These are phyloP conservation scores for Cabera pusaria DNA, from an alignment of 2,888 invertebrate genomes.

Conservation along the genomic window DNA sequence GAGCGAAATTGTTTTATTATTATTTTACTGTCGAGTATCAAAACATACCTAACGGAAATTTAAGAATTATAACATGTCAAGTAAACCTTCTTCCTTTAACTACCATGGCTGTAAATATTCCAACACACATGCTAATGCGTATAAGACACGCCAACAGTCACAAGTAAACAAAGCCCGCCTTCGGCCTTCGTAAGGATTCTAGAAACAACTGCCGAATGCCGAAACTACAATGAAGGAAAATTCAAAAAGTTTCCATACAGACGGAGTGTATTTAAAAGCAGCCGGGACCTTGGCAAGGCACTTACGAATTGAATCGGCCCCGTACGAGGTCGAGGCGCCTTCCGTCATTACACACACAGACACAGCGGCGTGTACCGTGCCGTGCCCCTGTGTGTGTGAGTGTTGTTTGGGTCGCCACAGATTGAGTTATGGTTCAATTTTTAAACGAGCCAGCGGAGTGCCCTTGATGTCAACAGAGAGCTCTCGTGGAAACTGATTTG, in stretches of 20 bases:
- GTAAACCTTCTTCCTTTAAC: not conserved
- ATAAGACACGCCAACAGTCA: constrained; percentile 9
- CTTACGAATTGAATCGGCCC: constrained; percentile 65
- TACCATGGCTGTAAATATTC: not conserved
- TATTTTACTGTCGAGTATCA: too few species aligned
- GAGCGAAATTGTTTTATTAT: not conserved
- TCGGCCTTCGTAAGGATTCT: constrained; percentile 21
- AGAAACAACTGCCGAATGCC: constrained; percentile 5
- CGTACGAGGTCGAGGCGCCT: constrained; percentile 54
- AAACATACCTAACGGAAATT: too few species aligned
- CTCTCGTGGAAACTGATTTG: constrained; percentile 14
- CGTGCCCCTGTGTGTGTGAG: constrained; percentile 16
- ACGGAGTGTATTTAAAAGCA: constrained; percentile 41
- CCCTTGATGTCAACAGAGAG: constrained; percentile 18
- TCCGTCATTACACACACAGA: constrained; percentile 41
- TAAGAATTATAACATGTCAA: too few species aligned
- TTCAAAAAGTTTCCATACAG: constrained; percentile 51
- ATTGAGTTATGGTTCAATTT: constrained; percentile 21
- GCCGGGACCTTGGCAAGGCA: constrained; percentile 59
- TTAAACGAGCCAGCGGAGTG: constrained; percentile 12
- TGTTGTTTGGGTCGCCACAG: constrained; percentile 25
- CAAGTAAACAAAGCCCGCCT: constrained; percentile 2
- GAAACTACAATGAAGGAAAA: constrained; percentile 43
- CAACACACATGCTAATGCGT: not conserved
- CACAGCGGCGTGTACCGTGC: too few species aligned